Conservation (phyloP, 2,113 vertebrate species). For the Rhizomys pruinosus region DNA sequence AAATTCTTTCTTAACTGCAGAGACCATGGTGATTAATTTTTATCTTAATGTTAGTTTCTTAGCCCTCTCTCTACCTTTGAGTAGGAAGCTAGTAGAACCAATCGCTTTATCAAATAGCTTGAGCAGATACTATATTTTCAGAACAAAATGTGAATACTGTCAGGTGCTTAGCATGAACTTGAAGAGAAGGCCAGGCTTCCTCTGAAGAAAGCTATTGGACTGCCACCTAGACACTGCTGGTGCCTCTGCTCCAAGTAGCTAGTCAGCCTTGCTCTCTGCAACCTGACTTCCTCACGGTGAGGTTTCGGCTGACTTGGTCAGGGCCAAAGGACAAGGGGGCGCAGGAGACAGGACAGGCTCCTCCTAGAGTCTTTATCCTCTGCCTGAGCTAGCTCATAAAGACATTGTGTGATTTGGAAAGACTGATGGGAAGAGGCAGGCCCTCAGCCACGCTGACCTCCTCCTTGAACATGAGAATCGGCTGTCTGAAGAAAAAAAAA, state of each 20-base stretch:
- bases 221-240: neutral
- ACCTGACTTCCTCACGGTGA: neutral
- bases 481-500: too few species aligned
- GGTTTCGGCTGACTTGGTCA: neutral
- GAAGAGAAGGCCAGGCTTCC: neutral
- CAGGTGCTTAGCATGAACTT: neutral
- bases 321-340: neutral
- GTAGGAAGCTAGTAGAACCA: neutral
- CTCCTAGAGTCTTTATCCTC: neutral
- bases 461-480: too few species aligned
- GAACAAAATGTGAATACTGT: neutral
- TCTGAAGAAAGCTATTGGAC: neutral
- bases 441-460: neutral
- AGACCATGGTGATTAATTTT: slow-evolving; percentile 4
- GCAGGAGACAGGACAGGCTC: neutral
- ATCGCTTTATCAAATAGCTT: neutral
- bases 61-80: neutral
- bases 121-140: slow-evolving; percentile 7
- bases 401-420: neutral
- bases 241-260: neutral
- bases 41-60: neutral
- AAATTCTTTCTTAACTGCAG: neutral
- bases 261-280: neutral
- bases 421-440: neutral
- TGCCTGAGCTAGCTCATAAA: neutral